phyloP scores from a whole-genome alignment of 2,888 invertebrate genomes.

The Melanophora roralis region DNA sequence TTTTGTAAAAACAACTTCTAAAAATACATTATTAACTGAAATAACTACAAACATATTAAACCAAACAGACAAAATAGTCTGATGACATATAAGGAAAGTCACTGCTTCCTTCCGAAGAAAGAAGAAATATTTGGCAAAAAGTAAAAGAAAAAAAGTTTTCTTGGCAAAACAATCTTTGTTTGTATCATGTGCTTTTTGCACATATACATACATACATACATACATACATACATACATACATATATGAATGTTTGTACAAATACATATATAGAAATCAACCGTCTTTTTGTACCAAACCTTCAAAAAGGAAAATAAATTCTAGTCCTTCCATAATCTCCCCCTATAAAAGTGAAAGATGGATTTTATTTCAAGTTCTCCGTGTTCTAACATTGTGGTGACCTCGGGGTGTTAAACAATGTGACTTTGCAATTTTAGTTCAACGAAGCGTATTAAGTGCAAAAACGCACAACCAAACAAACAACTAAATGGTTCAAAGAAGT shows the following conservation, averaged over 20 bases:
- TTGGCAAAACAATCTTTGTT: slow-evolving; percentile 39
- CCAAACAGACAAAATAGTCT: slow-evolving; percentile 49
- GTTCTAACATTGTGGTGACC: slow-evolving; percentile 56
- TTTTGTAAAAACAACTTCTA: slow-evolving; percentile 1
- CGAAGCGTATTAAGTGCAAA: slow-evolving; percentile 66
- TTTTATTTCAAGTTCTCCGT: slow-evolving; percentile 33
- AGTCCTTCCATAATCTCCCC: slow-evolving; percentile 23
- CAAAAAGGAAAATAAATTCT: not conserved
- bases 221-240: too few relatives aligned
- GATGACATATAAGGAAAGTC: slow-evolving; percentile 64
- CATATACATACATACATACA: too few relatives aligned
- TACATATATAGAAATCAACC: slow-evolving; percentile 35
- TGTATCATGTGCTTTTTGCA: not conserved
- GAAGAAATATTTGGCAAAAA: slow-evolving; percentile 4
- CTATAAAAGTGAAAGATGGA: not conserved
- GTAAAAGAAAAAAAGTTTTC: slow-evolving; percentile 27
- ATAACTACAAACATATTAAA: not conserved
- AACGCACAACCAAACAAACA: slow-evolving; percentile 25
- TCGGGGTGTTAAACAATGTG: slow-evolving; percentile 66
- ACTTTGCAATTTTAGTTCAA: slow-evolving; percentile 66
- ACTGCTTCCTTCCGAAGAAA: slow-evolving; percentile 61
- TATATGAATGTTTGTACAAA: too few relatives aligned
- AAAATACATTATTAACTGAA: slow-evolving; percentile 5
- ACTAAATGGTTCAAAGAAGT: slow-evolving; percentile 49
- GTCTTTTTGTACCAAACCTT: not conserved